phyloP scores from a whole-genome alignment of 2,888 invertebrate species.

The Aspidapion aeneum region DNA sequence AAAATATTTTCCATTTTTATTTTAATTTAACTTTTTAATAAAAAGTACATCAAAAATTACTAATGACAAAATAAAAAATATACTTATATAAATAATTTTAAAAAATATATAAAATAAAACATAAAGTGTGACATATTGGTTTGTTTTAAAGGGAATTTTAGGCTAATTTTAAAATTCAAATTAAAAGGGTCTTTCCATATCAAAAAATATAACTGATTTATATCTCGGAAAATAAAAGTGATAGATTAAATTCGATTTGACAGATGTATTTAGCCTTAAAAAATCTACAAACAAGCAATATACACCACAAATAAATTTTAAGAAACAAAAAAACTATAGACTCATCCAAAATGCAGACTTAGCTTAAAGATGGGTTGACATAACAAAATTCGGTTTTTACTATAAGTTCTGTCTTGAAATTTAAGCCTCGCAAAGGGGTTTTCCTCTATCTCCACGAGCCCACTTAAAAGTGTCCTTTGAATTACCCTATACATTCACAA shows the following conservation, averaged over 20 bases:
- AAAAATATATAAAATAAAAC: too few species aligned
- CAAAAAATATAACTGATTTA: background rate
- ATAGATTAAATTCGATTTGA: background rate
- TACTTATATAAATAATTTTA: too few species aligned
- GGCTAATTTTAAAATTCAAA: too few species aligned
- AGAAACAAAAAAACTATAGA: background rate
- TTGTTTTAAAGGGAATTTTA: too few species aligned
- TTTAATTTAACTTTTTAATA: too few species aligned
- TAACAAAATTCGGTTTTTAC: background rate
- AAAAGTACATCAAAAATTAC: too few species aligned
- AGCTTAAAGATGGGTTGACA: background rate
- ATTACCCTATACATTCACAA: too few species aligned
- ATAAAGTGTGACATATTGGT: too few species aligned
- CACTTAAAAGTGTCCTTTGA: too few species aligned
- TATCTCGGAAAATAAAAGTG: background rate
- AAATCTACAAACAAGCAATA: background rate
- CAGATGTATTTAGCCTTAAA: background rate
- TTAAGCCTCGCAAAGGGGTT: background rate
- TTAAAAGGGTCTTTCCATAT: background rate
- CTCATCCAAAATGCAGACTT: background rate
- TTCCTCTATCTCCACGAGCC: background rate
- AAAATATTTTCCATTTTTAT: too few species aligned
- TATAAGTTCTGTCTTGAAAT: background rate
- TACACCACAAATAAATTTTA: background rate
- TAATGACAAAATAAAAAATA: too few species aligned